A percentile compares a stretch with the other conserved stretches of the same genome.
phyloP scores from a whole-genome alignment of 2,113 vertebrate species.

The Phocoena sinus region DNA sequence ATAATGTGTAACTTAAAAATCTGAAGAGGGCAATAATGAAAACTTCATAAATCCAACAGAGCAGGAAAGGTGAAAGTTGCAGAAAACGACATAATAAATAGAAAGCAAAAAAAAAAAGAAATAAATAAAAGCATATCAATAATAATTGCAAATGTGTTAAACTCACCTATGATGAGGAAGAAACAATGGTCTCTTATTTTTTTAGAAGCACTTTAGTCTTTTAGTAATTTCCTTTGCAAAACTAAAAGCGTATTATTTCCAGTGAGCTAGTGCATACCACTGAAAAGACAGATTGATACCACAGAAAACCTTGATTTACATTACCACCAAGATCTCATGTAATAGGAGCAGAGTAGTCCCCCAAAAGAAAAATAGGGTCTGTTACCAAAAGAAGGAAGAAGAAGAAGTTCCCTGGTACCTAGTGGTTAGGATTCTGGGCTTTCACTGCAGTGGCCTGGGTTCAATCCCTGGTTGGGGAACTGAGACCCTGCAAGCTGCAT shows the following conservation, averaged over 20 bases:
- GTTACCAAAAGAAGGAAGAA: neutral
- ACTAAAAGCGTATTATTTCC: neutral
- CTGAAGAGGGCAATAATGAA: neutral
- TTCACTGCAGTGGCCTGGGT: too few relatives aligned
- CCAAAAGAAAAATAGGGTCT: neutral
- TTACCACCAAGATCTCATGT: neutral
- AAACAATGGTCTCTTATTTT: neutral
- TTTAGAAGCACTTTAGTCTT: neutral
- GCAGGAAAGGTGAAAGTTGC: neutral
- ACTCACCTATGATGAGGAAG: neutral
- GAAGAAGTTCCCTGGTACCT: too few relatives aligned
- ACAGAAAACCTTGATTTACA: neutral
- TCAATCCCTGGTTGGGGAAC: too few relatives aligned
- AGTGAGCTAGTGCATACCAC: neutral
- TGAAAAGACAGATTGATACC: neutral
- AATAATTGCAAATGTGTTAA: neutral
- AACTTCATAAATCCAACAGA: neutral
- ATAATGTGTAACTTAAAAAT: neutral
- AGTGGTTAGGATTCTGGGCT: too few relatives aligned
- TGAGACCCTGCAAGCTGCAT: too few relatives aligned
- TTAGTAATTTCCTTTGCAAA: neutral
- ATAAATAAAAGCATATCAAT: neutral
- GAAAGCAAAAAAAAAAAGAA: neutral
- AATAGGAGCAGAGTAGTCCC: neutral
- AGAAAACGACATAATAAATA: neutral